phyloP scores from a whole-genome alignment of 2,113 vertebrate species.

The Lates calcarifer region DNA sequence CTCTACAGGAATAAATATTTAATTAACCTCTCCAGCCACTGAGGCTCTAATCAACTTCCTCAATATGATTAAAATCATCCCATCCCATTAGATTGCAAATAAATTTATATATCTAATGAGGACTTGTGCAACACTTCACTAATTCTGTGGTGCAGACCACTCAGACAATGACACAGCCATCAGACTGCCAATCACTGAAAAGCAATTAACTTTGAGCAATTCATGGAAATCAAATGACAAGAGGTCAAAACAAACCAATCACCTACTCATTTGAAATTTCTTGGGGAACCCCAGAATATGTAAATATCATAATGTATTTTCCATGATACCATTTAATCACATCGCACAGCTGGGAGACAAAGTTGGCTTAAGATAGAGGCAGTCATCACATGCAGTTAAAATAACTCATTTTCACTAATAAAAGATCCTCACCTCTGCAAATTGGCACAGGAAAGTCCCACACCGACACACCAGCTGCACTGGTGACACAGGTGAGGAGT shows the following conservation, averaged over 20 bases:
- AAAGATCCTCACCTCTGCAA: slow-evolving; percentile 90
- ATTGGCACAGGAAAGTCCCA: slow-evolving; percentile 98
- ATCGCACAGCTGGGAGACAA: neutral
- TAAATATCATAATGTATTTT: slow-evolving; percentile 37
- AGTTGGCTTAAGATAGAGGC: neutral
- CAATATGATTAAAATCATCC: slow-evolving; percentile 50
- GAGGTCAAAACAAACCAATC: slow-evolving; percentile 53
- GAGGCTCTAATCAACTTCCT: slow-evolving; percentile 59
- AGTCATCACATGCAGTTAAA: slow-evolving; percentile 10
- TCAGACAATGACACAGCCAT: slow-evolving; percentile 27
- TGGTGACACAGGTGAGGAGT: slow-evolving; percentile 92
- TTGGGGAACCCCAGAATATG: slow-evolving; percentile 7
- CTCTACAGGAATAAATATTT: slow-evolving; percentile 57
- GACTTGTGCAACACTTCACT: slow-evolving; percentile 36
- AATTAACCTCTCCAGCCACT: slow-evolving; percentile 62
- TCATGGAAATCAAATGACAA: slow-evolving; percentile 29
- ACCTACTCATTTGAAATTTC: slow-evolving; percentile 32
- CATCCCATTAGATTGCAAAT: slow-evolving; percentile 49
- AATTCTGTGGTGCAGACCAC: slow-evolving; percentile 24
- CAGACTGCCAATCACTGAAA: slow-evolving; percentile 62
- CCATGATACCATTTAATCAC: neutral
- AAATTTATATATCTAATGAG: slow-evolving; percentile 44
- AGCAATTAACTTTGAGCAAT: slow-evolving; percentile 56
- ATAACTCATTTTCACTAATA: neutral
- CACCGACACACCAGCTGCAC: slow-evolving; percentile 90